phyloP scores from a whole-genome alignment of 1,140 invertebrate species.

The Orius insidiosus region DNA sequence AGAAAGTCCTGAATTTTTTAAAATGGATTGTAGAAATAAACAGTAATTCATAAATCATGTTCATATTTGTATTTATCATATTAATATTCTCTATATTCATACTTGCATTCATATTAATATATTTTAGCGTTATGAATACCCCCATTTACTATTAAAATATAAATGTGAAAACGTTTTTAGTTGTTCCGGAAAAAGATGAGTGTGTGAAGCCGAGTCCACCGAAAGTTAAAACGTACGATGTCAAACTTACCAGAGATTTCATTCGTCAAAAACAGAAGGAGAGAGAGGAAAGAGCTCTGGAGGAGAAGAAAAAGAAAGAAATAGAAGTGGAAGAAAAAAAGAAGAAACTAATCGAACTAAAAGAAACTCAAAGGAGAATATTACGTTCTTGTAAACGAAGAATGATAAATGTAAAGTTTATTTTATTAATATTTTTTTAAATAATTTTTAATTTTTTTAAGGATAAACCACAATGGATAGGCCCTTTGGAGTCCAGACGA shows the following conservation, averaged over 20 bases:
- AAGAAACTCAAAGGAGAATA: slow-evolving; percentile 6
- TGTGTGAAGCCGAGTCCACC: background rate
- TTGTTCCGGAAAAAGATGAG: too few relatives aligned
- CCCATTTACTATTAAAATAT: too few relatives aligned
- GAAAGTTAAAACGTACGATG: slow-evolving; percentile 1
- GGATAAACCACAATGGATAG: slow-evolving; percentile 5
- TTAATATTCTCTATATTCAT: too few relatives aligned
- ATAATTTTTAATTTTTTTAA: background rate
- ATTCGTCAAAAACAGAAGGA: slow-evolving; percentile 8
- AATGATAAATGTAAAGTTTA: background rate
- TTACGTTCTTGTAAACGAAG: slow-evolving; percentile 1
- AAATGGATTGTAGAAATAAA: too few relatives aligned
- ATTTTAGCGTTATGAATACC: too few relatives aligned
- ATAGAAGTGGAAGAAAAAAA: slow-evolving; percentile 3
- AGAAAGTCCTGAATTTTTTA: too few relatives aligned
- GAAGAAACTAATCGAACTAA: slow-evolving; percentile 1
- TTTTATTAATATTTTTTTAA: too few relatives aligned
- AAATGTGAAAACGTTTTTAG: too few relatives aligned
- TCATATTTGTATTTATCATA: too few relatives aligned
- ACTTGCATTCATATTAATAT: too few relatives aligned
- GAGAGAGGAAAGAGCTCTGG: background rate
- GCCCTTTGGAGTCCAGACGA: background rate
- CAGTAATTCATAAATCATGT: too few relatives aligned
- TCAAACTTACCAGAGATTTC: slow-evolving; percentile 3
- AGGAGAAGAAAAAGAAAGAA: slow-evolving; percentile 2